phyloP scores from a whole-genome alignment of 2,888 invertebrate genomes.

The Caenorhabditis becei region DNA sequence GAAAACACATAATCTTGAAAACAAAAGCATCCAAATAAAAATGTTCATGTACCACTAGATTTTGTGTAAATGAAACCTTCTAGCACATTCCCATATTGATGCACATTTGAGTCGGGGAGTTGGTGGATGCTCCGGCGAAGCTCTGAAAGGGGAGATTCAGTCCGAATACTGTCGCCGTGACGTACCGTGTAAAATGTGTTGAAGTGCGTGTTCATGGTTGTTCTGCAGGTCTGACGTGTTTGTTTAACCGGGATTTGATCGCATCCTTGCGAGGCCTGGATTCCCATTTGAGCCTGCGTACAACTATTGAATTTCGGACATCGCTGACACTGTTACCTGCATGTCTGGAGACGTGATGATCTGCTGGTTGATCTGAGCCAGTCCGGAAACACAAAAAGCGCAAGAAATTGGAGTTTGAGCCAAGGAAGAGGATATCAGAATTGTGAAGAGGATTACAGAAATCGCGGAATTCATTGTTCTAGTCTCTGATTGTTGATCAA shows the following conservation, averaged over 20 bases:
- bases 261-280: constrained; percentile 50
- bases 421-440: constrained; percentile 8
- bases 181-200: constrained; percentile 36
- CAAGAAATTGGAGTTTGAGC: constrained; percentile 52
- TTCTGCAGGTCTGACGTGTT: constrained; percentile 36
- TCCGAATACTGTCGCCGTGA: not conserved
- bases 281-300: constrained; percentile 47
- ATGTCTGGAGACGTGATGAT: constrained; percentile 34
- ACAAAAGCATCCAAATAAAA: too few species aligned
- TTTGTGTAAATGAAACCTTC: not conserved
- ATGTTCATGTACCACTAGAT: too few species aligned
- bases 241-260: constrained; percentile 52
- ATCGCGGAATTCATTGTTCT: constrained; percentile 13
- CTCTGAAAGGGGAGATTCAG: constrained; percentile 16
- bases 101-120: constrained; percentile 53
- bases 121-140: constrained; percentile 37
- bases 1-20: too few species aligned
- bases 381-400: constrained; percentile 47
- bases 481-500: not conserved
- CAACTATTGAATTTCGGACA: not conserved
- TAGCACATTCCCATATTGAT: constrained; percentile 54
- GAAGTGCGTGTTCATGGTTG: constrained; percentile 37
- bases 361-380: constrained; percentile 51
- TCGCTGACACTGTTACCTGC: too few species aligned
- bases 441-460: constrained; percentile 1